A percentile compares a stretch with the other conserved stretches of the same genome.
These are phyloP conservation scores for Epinephelus awoara DNA, from an alignment of 2,797 vertebrate species.

Conservation along the genomic window DNA sequence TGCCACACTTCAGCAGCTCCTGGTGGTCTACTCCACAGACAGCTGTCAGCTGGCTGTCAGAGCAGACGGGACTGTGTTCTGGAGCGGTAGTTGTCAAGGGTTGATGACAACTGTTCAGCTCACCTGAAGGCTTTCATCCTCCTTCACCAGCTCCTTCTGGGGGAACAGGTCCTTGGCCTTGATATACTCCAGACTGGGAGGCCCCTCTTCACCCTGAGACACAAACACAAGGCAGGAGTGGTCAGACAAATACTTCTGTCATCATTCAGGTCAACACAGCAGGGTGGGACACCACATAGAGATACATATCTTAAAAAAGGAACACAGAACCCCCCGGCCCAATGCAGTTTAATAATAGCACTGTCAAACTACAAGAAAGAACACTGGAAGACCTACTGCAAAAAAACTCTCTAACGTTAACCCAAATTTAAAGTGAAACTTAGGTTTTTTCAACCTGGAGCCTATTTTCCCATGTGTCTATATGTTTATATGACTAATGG, in stretches of 20 bases:
- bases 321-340: background rate
- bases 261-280: background rate
- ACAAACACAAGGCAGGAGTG: conserved; percentile 47
- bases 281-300: background rate
- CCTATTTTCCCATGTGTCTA: too few relatives aligned
- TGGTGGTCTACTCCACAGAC: conserved; percentile 19
- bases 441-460: too few relatives aligned
- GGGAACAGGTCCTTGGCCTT: conserved; percentile 99
- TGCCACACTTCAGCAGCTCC: conserved; percentile 23
- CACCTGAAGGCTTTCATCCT: conserved; percentile 98
- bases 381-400: background rate
- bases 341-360: background rate
- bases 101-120: conserved; percentile 24
- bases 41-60: conserved; percentile 9
- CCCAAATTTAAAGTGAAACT: background rate
- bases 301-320: background rate
- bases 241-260: conserved; percentile 2
- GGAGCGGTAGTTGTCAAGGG: background rate
- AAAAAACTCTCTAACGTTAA: background rate
- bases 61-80: background rate
- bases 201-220: conserved; percentile 96
- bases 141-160: conserved; percentile 97
- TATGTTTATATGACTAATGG: too few relatives aligned
- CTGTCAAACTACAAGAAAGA: background rate
- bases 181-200: conserved; percentile 99